phyloP scores from a whole-genome alignment of 2,113 vertebrate species.

The Myanophis thanlyinensis region DNA sequence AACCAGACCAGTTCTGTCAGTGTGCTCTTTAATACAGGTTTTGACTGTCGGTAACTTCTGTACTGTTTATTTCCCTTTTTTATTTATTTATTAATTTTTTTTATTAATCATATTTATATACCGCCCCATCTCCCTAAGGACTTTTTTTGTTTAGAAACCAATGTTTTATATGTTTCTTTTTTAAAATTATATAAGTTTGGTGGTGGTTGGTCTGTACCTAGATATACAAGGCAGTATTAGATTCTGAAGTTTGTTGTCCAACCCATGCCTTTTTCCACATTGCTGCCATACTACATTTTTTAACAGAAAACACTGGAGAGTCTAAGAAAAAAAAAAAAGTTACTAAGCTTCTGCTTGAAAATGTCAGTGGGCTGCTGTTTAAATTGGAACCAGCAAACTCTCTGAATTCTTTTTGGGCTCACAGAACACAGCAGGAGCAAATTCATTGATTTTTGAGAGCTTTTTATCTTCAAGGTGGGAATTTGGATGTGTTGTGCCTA shows the following conservation, averaged over 20 bases:
- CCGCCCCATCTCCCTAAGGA: no score
- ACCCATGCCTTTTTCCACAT: background rate
- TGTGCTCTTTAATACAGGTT: constrained; percentile 10
- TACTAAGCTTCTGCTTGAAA: background rate
- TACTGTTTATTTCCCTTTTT: background rate
- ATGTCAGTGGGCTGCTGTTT: background rate
- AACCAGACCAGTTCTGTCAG: background rate
- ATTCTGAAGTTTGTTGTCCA: background rate
- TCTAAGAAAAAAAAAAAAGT: background rate
- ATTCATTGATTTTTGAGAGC: background rate
- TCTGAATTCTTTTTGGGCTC: background rate
- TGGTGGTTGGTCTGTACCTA: background rate
- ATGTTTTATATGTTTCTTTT: constrained; percentile 25
- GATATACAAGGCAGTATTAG: background rate
- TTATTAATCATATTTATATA: no score
- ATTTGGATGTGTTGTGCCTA: background rate
- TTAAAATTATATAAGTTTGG: background rate
- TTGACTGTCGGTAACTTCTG: background rate
- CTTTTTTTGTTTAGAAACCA: constrained; percentile 9
- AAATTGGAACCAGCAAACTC: background rate
- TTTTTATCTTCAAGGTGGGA: background rate
- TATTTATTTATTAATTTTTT: no score
- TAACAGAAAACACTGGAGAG: background rate
- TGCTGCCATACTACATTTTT: background rate
- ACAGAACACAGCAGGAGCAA: background rate